Conservation (phyloP, 1,140 invertebrate genomes). For the Dolichoris vasculosae region DNA sequence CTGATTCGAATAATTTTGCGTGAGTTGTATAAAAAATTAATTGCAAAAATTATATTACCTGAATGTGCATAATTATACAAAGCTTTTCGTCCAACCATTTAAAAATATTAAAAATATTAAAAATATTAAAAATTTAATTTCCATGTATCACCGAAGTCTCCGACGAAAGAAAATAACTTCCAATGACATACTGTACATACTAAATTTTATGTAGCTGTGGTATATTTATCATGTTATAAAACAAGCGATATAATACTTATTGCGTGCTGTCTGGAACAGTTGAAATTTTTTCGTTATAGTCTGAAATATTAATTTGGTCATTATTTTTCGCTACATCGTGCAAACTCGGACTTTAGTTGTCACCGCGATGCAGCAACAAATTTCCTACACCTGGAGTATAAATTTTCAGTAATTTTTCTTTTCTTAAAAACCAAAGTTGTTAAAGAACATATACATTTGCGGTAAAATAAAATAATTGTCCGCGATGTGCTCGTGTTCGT, state of each 20-base stretch:
- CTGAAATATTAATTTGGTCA: conserved; percentile 22
- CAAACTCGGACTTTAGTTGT: conserved; percentile 35
- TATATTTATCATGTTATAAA: conserved; percentile 54
- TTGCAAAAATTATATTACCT: not conserved
- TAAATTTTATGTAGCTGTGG: conserved; percentile 52
- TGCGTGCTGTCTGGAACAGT: conserved; percentile 53
- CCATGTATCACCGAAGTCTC: conserved; percentile 2
- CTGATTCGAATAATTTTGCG: not conserved
- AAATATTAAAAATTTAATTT: conserved; percentile 30
- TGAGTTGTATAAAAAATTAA: not conserved
- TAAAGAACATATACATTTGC: conserved; percentile 37
- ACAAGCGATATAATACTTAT: conserved; percentile 47
- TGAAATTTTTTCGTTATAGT: conserved; percentile 44
- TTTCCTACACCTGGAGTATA: conserved; percentile 24
- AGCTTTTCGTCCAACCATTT: not conserved
- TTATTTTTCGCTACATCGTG: conserved; percentile 47
- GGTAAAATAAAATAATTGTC: conserved; percentile 1
- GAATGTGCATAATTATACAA: not conserved
- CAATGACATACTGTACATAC: conserved; percentile 55
- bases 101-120: conserved; percentile 9
- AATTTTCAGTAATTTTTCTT: conserved; percentile 44
- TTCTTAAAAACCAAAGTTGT: conserved; percentile 47
- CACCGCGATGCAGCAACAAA: conserved; percentile 15
- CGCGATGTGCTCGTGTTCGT: not conserved
- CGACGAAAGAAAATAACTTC: conserved; percentile 37